Conservation (phyloP, 2,797 vertebrate genomes). For the Gobionotothen gibberifrons region DNA sequence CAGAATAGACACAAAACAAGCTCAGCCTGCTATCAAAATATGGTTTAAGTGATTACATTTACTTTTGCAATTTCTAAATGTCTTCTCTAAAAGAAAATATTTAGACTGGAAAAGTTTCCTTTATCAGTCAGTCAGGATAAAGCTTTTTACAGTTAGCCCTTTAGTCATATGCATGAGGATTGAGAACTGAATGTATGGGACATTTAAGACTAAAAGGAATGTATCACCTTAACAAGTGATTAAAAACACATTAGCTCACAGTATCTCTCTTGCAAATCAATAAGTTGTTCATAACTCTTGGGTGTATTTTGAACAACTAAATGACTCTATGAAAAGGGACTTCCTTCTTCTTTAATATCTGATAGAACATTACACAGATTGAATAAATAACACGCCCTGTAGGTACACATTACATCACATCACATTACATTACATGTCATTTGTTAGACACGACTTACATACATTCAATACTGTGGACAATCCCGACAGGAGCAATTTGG, state of each 20-base stretch:
- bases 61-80: neutral
- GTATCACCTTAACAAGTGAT: neutral
- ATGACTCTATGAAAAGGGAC: neutral
- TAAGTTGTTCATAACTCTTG: neutral
- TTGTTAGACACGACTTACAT: no score
- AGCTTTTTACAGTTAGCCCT: no score
- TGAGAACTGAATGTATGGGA: neutral
- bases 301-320: neutral
- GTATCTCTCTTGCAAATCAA: neutral
- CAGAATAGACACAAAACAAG: no score
- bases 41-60: neutral
- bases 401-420: neutral
- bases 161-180: no score
- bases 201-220: neutral
- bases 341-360: neutral
- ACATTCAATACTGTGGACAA: no score
- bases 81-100: neutral
- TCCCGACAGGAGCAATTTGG: no score
- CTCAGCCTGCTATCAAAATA: neutral
- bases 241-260: neutral
- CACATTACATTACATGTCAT: no score
- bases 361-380: neutral
- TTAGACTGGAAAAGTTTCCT: no score
- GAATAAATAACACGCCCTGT: constrained; percentile 9
- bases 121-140: neutral